Evolutionary conservation across 2,888 invertebrate species (phyloP).

Genomic region (Antheraea assamensis): DNA sequence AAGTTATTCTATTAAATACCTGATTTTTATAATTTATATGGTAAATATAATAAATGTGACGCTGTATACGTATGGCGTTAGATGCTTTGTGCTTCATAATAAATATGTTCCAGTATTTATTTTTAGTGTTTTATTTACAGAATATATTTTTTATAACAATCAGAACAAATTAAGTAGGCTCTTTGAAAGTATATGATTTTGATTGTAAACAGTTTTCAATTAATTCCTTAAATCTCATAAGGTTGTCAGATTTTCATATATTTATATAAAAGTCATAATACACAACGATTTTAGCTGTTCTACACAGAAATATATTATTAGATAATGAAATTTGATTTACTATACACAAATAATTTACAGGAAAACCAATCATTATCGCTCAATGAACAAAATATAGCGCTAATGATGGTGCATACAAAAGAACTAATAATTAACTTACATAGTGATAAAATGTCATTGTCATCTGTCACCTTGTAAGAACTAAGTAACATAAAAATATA

Average conservation of each 20-base stretch:
- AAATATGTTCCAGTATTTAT: slow-evolving; percentile 41
- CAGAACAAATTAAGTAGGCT: slow-evolving; percentile 6
- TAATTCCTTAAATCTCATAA: not conserved
- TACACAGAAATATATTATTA: not conserved
- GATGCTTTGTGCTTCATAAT: slow-evolving; percentile 75
- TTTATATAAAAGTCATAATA: not conserved
- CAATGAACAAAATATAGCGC: not conserved
- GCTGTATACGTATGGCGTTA: slow-evolving; percentile 40
- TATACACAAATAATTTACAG: not conserved
- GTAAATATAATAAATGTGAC: slow-evolving; percentile 28
- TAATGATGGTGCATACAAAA: not conserved
- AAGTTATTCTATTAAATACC: not conserved
- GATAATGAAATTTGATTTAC: not conserved
- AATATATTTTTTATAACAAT: slow-evolving; percentile 5
- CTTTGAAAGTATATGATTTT: not conserved
- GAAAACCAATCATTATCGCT: not conserved
- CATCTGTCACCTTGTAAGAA: not conserved
- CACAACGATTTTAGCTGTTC: not conserved
- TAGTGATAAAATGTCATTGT: not conserved
- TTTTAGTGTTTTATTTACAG: slow-evolving; percentile 35
- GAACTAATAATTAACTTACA: not conserved
- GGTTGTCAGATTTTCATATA: not conserved
- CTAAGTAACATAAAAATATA: not conserved
- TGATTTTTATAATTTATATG: not conserved
- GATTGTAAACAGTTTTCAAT: not conserved